These are phyloP conservation scores for Hylomyscus alleni DNA, from an alignment of 2,797 vertebrate genomes.

Conservation along the genomic window DNA sequence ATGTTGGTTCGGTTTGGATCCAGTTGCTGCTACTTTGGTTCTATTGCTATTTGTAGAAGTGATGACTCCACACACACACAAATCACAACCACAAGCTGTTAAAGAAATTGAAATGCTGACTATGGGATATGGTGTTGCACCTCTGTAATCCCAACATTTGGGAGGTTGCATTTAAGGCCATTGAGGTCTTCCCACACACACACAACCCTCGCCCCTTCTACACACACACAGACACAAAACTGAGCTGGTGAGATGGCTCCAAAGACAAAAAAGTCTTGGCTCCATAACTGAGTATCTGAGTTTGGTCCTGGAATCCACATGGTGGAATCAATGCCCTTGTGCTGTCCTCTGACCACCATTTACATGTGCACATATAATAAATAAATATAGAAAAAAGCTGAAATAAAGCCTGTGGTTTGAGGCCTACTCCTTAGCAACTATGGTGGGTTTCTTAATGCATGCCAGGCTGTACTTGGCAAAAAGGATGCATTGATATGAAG, in stretches of 20 bases:
- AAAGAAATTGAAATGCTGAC: neutral
- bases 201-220: too few relatives aligned
- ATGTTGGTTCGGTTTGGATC: neutral
- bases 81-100: neutral
- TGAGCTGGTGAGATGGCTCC: neutral
- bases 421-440: neutral
- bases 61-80: neutral
- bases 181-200: too few relatives aligned
- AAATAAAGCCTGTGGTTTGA: conserved; percentile 9
- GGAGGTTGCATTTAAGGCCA: neutral
- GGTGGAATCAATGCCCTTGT: too few relatives aligned
- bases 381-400: neutral
- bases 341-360: neutral
- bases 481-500: neutral
- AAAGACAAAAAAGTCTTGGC: neutral
- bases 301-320: neutral
- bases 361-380: neutral
- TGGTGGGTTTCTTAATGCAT: neutral
- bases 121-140: neutral
- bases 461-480: neutral
- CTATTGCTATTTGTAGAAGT: neutral
- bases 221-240: neutral
- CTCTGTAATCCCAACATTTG: too few relatives aligned
- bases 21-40: neutral
- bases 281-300: too few relatives aligned